Base-by-base conservation (phyloP, 1,140 invertebrate genomes). In the Gonatopus flavifemur region DNA sequence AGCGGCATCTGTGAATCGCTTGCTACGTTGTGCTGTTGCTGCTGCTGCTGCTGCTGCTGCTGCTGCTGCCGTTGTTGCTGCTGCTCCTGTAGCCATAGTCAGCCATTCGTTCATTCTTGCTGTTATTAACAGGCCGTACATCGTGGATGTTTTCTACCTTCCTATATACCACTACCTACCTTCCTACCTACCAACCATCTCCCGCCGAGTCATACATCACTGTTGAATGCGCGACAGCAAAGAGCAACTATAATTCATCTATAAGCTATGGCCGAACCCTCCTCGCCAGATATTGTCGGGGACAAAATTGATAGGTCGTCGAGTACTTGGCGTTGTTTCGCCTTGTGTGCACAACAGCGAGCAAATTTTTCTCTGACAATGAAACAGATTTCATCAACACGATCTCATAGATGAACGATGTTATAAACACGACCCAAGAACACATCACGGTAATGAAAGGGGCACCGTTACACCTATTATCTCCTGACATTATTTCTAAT, bases 191-290 rank as follows among this genome's bases (percentile, higher is more conserved):
- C 33, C n/a, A n/a, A n/a, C 60, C 70, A 55, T 69, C 64, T 61
- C 67, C 59, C 67, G 65, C 64, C 60, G 63, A 73, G 65, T 71
- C 71, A 71, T 74, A 73, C 68, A 76, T 74, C 71, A 73, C 69
- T 46, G 68, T 38, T 67, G 67, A 74, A 72, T 73, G 57, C 69
- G 62, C 70, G 71, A 72, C 71, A 69, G 71, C 72, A 66, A 71
- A 72, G 65, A 69, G 67, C 69, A 61, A 59, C 70, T 66, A 74
- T 74, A 76, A 73, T 69, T 76, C 70, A 74, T 73, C 67, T 69
- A 69, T 70, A 68, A 67, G 64, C 67, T 66, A 62, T 58, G 64
- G 58, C 60, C 66, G 67, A 66, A 62, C 61, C 64, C 64, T n/a
- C 54, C 59, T 60, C 58, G 64, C 59, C 55, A 65, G 63, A 68